Base-by-base conservation (phyloP, 2,113 vertebrate species). In the Tor tambroides region DNA sequence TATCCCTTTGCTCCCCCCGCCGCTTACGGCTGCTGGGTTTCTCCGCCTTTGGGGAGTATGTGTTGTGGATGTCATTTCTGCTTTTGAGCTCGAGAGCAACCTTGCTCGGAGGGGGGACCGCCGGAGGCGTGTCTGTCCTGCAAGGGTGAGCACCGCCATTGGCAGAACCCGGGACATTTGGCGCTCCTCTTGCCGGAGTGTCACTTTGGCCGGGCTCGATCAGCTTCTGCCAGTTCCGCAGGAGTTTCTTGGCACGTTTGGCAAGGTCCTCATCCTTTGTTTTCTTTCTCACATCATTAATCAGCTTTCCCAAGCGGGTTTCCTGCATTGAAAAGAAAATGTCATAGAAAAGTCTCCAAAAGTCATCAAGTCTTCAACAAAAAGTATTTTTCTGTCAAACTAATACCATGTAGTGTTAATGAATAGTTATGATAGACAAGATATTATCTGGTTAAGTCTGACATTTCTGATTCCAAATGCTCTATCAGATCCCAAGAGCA, bases 241-340 rank as follows among this genome's bases (percentile, higher is more conserved):
- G 92, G 86, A 99, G 96, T 92, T 98, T 98, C 94, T 99, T 99
- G 91, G 98, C 98, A 90, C 98, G 96, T 93, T 98, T 99, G 86
- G 98, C 98, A 74, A 99, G 97, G 87, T 99, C 98, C 94, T 99
- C 98, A 35, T 99, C 97, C 94, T 97, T 97, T 2, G 98, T 99
- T 89, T 99, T 98, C 94, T 99, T 99, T 88, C 98, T 95, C 72
- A 99, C 97, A 81, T 99, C 98, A 89, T 99, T 99, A 92, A 99
- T 99, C n/a, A 99, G 94, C 92, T 98, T 99, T 93, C 98, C 98
- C 0, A 99, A 95, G 30, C 98, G 96, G 0, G 98, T 99, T 94
- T 99, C 98, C 98, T 99, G 56, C 0, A 90, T 75, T 41, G 5
- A 76, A 86, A 75, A 72, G 63, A 72, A 90, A 23, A 11, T 0